Conservation (phyloP, 2,113 vertebrate species). For the Uria aalge region DNA sequence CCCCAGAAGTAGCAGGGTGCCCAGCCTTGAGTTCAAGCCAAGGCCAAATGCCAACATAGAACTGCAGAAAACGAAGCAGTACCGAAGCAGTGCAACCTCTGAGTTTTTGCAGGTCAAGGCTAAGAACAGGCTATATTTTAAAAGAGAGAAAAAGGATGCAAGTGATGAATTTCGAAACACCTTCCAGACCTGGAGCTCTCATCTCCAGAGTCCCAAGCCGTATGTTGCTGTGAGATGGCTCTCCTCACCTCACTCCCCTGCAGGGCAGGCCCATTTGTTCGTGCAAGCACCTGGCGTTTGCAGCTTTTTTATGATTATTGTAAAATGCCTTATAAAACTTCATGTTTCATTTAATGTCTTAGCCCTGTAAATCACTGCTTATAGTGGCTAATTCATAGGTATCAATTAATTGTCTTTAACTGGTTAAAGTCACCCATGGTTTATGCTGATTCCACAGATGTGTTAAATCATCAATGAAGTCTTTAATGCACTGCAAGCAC, state of each 20-base stretch:
- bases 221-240: background rate
- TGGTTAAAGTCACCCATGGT: background rate
- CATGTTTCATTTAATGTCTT: background rate
- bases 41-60: background rate
- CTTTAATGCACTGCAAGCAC: background rate
- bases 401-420: constrained; percentile 5
- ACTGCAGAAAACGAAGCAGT: background rate
- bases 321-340: constrained; percentile 7
- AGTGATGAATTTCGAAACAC: background rate
- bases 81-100: background rate
- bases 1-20: background rate
- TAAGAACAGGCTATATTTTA: background rate
- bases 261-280: background rate
- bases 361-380: background rate
- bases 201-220: background rate
- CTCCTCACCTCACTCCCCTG: background rate
- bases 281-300: background rate
- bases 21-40: background rate
- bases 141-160: background rate
- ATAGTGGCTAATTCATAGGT: background rate
- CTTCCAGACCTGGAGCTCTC: background rate
- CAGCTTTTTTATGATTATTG: background rate
- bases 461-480: background rate
- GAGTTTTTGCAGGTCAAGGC: background rate
- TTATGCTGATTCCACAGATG: constrained; percentile 41